Evolutionary conservation across 2,797 vertebrate genomes (phyloP), one percentile per base, ranked within the genome.

Genomic region (Artibeus lituratus): DNA sequence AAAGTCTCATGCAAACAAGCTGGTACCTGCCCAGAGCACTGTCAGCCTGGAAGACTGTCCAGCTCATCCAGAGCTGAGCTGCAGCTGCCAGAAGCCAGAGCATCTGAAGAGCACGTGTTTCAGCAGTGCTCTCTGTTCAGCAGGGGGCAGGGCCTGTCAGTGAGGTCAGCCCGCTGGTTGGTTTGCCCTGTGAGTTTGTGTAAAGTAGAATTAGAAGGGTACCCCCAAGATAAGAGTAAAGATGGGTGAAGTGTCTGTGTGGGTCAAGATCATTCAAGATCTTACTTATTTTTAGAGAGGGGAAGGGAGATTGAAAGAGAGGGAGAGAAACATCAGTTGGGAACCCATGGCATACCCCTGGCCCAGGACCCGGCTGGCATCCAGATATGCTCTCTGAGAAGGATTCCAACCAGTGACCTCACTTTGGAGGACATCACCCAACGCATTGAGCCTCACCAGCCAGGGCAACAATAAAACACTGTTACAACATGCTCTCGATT

Each of bases 1-100:
- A 4, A 8, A 22, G 73, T 32, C 44, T 10, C 0, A 0, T 3
- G 35, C 44, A 26, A 2, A 37, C 4, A 0, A 2, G 21, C 18
- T 12, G 42, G 21, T 10, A 32, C 32, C 12, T 35, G 42, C 7
- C 42, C 44, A 1, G 59, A 19, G 62, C 19, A 14, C 37, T 3
- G 0, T 51, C 6, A 5, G 15, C 62, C 37, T 7, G 37, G 24
- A 3, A 5, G 24, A 22, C n/a, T 32, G 16, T 21, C 3, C 6
- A 14, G 19, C 51, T 18, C 21, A 2, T 26, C 39, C 35, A 2
- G 35, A 21, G 12, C 69, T 1, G 37, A 11, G 65, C 21, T 7
- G 37, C 32, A 0, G 5, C 39, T 18, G 85, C 37, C 16, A 1
- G 0, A 7, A 49, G 8, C 59, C 42, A 2, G 10, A n/a, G 86